Conservation (phyloP, 2,797 vertebrate genomes). For the Okamejei kenojei region DNA sequence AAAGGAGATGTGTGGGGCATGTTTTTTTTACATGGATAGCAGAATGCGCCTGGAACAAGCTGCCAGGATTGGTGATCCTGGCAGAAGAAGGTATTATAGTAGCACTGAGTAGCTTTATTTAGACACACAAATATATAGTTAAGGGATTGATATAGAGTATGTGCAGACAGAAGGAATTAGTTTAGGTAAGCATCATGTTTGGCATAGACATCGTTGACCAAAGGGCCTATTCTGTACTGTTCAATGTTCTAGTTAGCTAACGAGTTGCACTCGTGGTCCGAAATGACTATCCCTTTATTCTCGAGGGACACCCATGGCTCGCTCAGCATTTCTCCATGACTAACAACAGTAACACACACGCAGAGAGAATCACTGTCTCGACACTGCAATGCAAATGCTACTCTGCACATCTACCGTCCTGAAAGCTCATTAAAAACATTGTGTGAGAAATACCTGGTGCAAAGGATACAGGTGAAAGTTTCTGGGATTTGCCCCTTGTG, state of each 20-base stretch:
- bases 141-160: no score
- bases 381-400: neutral
- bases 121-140: no score
- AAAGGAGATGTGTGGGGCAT: no score
- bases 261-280: neutral
- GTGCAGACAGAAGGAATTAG: no score
- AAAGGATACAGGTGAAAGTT: neutral
- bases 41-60: no score
- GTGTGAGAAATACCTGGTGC: neutral
- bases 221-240: no score
- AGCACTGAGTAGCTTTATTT: no score
- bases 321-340: neutral
- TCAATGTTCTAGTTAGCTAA: neutral
- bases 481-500: neutral
- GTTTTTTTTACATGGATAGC: no score
- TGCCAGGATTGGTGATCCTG: no score
- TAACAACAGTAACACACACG: neutral
- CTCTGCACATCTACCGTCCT: neutral
- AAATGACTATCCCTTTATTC: neutral
- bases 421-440: neutral
- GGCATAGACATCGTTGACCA: no score
- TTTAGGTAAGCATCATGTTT: no score
- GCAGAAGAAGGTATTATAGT: no score
- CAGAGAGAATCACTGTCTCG: neutral
- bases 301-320: neutral